Conservation (phyloP, 1,140 invertebrate species). For the Caenorhabditis remanei region DNA sequence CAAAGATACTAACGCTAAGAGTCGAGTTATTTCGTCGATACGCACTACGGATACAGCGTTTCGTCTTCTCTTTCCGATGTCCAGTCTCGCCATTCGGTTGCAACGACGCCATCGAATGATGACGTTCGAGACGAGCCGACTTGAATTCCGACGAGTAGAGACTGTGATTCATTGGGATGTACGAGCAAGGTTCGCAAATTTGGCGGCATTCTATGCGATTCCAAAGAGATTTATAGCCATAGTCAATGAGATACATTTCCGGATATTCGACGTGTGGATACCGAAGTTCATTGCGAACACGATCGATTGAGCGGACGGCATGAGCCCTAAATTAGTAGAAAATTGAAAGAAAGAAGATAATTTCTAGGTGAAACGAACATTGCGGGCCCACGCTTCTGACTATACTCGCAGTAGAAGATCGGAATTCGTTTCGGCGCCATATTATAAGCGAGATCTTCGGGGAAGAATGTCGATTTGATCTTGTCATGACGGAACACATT, state of each 20-base stretch:
- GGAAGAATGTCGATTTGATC: conserved; percentile 58
- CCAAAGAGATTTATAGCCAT: conserved; percentile 85
- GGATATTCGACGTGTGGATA: conserved; percentile 92
- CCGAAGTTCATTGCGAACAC: conserved; percentile 85
- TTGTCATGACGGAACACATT: conserved; percentile 34
- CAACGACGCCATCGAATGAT: conserved; percentile 37
- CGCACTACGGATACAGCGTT: conserved; percentile 14
- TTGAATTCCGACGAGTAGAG: neutral
- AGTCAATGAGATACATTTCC: conserved; percentile 92
- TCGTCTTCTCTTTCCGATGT: conserved; percentile 5
- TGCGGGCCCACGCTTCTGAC: conserved; percentile 90
- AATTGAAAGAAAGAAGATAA: neutral
- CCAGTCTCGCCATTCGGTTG: conserved; percentile 23
- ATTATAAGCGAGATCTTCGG: conserved; percentile 80
- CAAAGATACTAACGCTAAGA: neutral
- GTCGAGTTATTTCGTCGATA: conserved; percentile 23
- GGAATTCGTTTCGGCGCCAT: conserved; percentile 81
- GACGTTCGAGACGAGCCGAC: conserved; percentile 37
- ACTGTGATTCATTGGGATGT: conserved; percentile 40
- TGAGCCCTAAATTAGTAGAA: conserved; percentile 82
- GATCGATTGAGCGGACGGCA: conserved; percentile 87
- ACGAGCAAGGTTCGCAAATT: conserved; percentile 1
- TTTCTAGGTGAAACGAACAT: conserved; percentile 81
- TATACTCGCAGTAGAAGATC: conserved; percentile 98
- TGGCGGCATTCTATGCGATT: neutral